Evolutionary conservation across 1,140 invertebrate species (phyloP).

Genomic region (Drosophila virilis): DNA sequence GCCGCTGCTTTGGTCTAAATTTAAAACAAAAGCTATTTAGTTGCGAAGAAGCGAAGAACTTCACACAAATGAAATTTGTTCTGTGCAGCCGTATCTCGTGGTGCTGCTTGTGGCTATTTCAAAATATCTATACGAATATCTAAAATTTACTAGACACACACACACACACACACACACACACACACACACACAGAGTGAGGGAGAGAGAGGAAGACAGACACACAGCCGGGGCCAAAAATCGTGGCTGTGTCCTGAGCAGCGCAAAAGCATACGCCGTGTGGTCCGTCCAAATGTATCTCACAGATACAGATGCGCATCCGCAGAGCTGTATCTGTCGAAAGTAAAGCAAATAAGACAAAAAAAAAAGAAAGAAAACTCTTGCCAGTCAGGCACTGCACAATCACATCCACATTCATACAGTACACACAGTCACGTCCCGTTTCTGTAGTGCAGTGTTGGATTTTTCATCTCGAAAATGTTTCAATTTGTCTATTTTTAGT

Average conservation of each 20-base stretch:
- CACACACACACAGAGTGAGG: background rate
- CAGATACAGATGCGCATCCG: conserved; percentile 36
- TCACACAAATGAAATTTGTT: conserved; percentile 63
- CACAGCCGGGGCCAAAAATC: conserved; percentile 21
- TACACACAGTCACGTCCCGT: conserved; percentile 39
- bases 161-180: conserved; percentile 14
- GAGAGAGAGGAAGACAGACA: conserved; percentile 8
- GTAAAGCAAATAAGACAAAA: conserved; percentile 36
- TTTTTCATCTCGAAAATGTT: conserved; percentile 78
- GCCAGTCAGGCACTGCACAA: conserved; percentile 58
- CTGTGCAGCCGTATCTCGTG: conserved; percentile 34
- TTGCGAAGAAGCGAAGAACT: conserved; percentile 83
- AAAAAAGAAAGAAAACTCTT: background rate
- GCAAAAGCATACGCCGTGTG: conserved; percentile 73
- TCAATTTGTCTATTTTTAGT: conserved; percentile 81
- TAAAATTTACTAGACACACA: conserved; percentile 71
- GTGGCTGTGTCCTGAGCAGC: conserved; percentile 59
- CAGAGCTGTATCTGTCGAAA: conserved; percentile 32
- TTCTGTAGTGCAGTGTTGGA: conserved; percentile 59
- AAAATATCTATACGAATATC: conserved; percentile 53
- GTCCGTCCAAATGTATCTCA: conserved; percentile 56
- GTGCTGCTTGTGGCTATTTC: conserved; percentile 46
- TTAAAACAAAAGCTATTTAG: conserved; percentile 84
- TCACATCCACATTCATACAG: conserved; percentile 11
- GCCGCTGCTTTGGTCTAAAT: conserved; percentile 74